phyloP scores from a whole-genome alignment of 1,140 invertebrate genomes.

The Lepidotrigona ventralis region DNA sequence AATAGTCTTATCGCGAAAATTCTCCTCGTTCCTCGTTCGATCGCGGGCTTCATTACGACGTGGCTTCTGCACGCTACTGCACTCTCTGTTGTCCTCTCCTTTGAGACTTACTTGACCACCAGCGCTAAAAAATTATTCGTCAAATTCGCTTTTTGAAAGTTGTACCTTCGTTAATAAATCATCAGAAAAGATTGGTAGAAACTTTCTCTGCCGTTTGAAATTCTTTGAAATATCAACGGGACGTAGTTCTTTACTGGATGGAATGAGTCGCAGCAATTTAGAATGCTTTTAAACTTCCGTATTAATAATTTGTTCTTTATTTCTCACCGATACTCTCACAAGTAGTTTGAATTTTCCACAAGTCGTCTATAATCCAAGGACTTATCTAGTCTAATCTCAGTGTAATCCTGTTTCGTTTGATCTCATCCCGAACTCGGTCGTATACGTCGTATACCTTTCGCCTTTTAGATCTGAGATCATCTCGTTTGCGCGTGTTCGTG shows the following conservation, averaged over 20 bases:
- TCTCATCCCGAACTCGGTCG: neutral
- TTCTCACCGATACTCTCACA: no score
- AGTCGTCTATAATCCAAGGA: neutral
- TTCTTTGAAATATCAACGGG: neutral
- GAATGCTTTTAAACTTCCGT: no score
- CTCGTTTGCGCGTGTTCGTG: neutral
- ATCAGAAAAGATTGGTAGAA: neutral
- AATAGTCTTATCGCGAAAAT: slow-evolving; percentile 43
- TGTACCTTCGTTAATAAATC: neutral
- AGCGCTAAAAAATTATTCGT: neutral
- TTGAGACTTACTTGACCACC: neutral
- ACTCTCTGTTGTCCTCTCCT: neutral
- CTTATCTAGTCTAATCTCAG: no score
- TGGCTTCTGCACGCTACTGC: neutral
- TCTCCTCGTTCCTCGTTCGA: neutral
- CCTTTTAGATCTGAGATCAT: neutral
- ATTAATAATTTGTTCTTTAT: no score
- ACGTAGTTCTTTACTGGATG: neutral
- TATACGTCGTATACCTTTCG: neutral
- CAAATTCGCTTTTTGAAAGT: neutral
- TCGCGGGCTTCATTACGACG: neutral
- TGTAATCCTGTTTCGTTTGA: neutral
- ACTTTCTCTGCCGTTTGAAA: neutral
- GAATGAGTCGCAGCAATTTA: neutral
- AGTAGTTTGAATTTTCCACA: neutral